Evolutionary conservation across 2,113 vertebrate species (phyloP), one percentile per base, ranked within the genome.

Genomic region (Rhinoderma darwinii): DNA sequence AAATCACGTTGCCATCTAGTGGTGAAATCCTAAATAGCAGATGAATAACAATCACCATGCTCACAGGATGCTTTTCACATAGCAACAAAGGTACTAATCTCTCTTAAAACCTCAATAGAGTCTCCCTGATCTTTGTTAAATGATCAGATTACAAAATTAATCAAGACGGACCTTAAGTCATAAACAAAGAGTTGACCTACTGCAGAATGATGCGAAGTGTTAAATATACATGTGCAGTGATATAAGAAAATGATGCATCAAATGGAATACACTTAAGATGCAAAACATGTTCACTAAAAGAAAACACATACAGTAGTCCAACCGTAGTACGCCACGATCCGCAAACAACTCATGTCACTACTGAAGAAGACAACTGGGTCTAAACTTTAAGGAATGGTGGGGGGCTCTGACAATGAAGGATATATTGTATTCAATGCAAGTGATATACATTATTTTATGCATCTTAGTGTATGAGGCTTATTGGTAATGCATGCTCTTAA

Each of bases 1-100:
- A 82, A 73, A 82, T 72, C 41, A 54, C 74, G 41, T 27, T 82
- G 85, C 77, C 85, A 81, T 87, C 85, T 81, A 81, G 85, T 87
- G 85, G 47, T 50, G 39, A 39, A 84, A 76, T 32, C 14, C 10
- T 44, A 82, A 66, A 70, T 51, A 35, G 59, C 59, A 43, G 14
- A 6, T 20, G 56, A 78, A 72, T 35, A 72, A 72, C 76, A 78
- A 78, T 9, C 5, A 10, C 4, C 8, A 20, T 15, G 15, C 9
- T 41, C 37, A 18, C 5, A 4, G 30, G 68, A 72, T 41, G 35
- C 37, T 39, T 25, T 72, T 72, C 68, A 72, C 68, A 72, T 72
- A 41, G 68, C 68, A 72, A 72, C 68, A 72, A 70, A 72, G 68
- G 68, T 41, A 25, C 18, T 78, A 78, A 78, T 78, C 75, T 50